Evolutionary conservation across 2,888 invertebrate species (phyloP).

Genomic region (Anagyrus pseudococci): DNA sequence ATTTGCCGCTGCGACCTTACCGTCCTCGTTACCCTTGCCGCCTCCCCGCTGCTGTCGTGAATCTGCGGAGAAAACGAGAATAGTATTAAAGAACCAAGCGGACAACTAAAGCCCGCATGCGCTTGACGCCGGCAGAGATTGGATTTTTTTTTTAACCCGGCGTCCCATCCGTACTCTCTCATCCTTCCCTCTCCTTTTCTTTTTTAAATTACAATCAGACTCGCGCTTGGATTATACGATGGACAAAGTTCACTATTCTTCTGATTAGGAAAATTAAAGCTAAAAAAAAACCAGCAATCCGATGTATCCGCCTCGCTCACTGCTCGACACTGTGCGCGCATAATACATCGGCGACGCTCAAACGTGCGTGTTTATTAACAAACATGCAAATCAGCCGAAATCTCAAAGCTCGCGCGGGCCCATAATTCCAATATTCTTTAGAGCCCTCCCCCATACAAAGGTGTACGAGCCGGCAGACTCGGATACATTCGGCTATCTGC

Average conservation of each 20-base stretch:
- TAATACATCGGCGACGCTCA: no score
- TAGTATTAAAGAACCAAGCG: neutral
- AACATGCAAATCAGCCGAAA: no score
- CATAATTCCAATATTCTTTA: neutral
- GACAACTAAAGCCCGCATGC: neutral
- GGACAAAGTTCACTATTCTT: no score
- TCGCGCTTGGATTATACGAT: no score
- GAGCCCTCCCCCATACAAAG: neutral
- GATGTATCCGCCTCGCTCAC: neutral
- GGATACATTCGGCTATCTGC: neutral
- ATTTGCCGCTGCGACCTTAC: neutral
- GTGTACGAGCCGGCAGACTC: neutral
- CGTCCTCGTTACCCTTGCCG: slow-evolving; percentile 21
- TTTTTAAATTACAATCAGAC: slow-evolving; percentile 4
- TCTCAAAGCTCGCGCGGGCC: neutral
- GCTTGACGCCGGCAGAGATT: neutral
- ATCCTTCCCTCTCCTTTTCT: neutral
- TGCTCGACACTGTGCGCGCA: neutral
- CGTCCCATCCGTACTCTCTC: no score
- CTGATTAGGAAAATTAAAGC: neutral
- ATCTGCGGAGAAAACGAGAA: neutral
- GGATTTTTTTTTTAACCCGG: no score
- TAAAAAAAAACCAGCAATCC: neutral
- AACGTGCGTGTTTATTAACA: no score
- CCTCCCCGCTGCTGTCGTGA: slow-evolving; percentile 22